These are phyloP conservation scores for Silurus glanis DNA, from an alignment of 2,113 vertebrate genomes.

Conservation along the genomic window DNA sequence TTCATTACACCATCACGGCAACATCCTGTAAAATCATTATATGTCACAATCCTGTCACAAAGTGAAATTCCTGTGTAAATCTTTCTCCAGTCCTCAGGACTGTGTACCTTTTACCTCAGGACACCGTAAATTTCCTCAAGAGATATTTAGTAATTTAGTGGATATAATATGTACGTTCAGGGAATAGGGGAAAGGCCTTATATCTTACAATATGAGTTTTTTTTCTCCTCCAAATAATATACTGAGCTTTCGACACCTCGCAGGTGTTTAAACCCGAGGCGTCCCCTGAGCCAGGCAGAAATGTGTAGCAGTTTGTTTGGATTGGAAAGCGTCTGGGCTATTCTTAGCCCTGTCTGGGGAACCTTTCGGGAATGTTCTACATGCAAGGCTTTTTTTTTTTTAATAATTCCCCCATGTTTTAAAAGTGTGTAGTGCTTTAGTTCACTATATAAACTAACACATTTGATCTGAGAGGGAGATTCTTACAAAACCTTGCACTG, in stretches of 20 bases:
- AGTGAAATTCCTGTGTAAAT: slow-evolving; percentile 15
- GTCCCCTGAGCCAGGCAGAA: slow-evolving; percentile 48
- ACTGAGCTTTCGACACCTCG: slow-evolving; percentile 50
- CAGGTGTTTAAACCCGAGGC: slow-evolving; percentile 49
- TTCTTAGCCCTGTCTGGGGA: slow-evolving; percentile 54
- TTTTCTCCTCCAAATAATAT: slow-evolving; percentile 33
- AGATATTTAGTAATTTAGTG: slow-evolving; percentile 27
- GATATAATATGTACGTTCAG: slow-evolving; percentile 20
- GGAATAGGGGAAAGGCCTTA: slow-evolving; percentile 35
- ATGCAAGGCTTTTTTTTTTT: slow-evolving; percentile 20
- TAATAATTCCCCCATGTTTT: slow-evolving; percentile 34
- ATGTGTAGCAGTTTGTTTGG: slow-evolving; percentile 56
- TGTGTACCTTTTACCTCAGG: slow-evolving; percentile 11
- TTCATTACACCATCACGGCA: slow-evolving; percentile 12
- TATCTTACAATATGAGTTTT: slow-evolving; percentile 51
- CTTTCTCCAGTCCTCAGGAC: background rate
- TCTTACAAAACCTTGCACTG: slow-evolving; percentile 10
- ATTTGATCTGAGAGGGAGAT: slow-evolving; percentile 4
- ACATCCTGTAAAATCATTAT: slow-evolving; percentile 18
- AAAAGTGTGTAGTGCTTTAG: slow-evolving; percentile 28
- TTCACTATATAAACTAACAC: slow-evolving; percentile 20
- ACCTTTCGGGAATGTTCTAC: slow-evolving; percentile 42
- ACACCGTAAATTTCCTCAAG: slow-evolving; percentile 23
- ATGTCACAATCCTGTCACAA: slow-evolving; percentile 16
- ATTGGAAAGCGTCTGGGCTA: slow-evolving; percentile 55